Evolutionary conservation across 2,888 invertebrate species (phyloP), one percentile per base, ranked within the genome.

Genomic region (Meghimatium bilineatum): DNA sequence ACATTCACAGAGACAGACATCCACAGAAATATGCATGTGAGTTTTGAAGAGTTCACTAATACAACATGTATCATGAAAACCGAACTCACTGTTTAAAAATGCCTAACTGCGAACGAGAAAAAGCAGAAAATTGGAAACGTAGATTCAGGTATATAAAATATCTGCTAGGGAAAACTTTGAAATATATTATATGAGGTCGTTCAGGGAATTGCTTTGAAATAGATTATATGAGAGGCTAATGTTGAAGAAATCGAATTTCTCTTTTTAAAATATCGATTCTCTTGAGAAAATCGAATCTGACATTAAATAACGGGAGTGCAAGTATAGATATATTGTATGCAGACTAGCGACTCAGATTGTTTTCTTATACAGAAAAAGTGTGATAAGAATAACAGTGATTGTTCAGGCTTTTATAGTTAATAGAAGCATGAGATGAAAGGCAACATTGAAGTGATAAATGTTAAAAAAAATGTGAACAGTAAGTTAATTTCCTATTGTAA

Each of bases 251-350:
- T 67, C 17, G 34, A 67, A 67, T 17, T 67, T 32, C 34, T 67
- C 34, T 34, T 67, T 20, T 67, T 34, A 67, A 67, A 67, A 32
- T 67, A 67, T 67, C 34, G 67, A 67, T 67, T 20, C 34, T 67
- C 14, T 34, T 67, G 34, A 32, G 34, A 34, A 32, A 67, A 32
- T 32, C 67, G 3, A 32, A 10, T 5, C 34, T 67, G 67, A 34
- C 8, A 12, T 32, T 67, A 67, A n/a, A 29, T 67, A 67, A 67
- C 67, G 67, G n/a, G 20, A 17, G 32, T n/a, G 67, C 67, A 29
- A 34, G 67, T 34, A 5, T 3, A 67, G 67, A 67, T 8, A 17
- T 0, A 8, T 34, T 17, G 67, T 12, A 2, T 8, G 67, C 3
- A 29, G 10, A 17, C 67, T 10, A 17, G 67, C 32, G 32, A 67